Evolutionary conservation across 2,113 vertebrate species (phyloP).

Genomic region (Lagopus leucura): DNA sequence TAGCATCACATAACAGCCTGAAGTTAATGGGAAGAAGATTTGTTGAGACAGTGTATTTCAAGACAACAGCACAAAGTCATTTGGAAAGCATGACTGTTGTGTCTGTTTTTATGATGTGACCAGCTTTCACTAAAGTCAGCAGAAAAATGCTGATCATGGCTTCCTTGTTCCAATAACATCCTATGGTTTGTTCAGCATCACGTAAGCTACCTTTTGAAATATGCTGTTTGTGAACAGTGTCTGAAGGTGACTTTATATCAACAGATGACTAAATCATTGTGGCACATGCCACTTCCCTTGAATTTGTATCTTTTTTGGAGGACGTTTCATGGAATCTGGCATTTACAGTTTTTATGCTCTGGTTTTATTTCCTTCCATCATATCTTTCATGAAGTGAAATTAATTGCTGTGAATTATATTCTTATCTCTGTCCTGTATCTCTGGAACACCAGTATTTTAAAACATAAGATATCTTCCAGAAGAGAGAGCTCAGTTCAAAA

Average conservation of each 20-base stretch:
- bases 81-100: neutral
- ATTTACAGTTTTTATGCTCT: neutral
- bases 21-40: neutral
- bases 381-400: neutral
- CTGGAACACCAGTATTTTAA: neutral
- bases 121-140: neutral
- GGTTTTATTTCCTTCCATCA: neutral
- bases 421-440: neutral
- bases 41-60: neutral
- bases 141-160: neutral
- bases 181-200: neutral
- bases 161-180: neutral
- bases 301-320: neutral
- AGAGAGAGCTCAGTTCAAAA: neutral
- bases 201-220: constrained; percentile 1
- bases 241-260: neutral
- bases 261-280: neutral
- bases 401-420: neutral
- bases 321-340: neutral
- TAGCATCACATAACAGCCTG: neutral
- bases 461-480: neutral
- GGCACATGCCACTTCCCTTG: neutral
- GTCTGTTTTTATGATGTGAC: neutral
- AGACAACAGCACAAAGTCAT: neutral
- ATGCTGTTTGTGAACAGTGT: neutral